Conservation (phyloP, 2,888 invertebrate genomes). For the Xestia xanthographa region DNA sequence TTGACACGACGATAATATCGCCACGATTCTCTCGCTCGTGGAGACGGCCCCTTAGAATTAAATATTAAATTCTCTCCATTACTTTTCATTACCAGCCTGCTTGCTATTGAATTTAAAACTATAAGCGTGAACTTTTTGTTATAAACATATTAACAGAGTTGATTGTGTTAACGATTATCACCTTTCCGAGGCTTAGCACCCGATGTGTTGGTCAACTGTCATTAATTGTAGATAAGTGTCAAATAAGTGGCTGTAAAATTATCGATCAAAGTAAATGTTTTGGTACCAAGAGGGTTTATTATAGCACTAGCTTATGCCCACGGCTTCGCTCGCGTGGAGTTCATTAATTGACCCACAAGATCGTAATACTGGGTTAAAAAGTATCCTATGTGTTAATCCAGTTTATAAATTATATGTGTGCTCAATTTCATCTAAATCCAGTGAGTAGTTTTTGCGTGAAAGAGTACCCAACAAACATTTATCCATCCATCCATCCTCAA, state of each 20-base stretch:
- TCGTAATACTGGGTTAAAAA: too few relatives aligned
- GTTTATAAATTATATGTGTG: too few relatives aligned
- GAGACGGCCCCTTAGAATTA: too few relatives aligned
- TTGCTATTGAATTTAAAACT: conserved; percentile 50
- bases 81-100: conserved; percentile 38
- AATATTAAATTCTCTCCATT: conserved; percentile 27
- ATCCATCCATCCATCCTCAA: too few relatives aligned
- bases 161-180: conserved; percentile 48
- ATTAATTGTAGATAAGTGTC: background rate
- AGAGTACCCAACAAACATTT: too few relatives aligned
- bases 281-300: background rate
- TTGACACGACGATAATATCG: too few relatives aligned
- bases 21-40: too few relatives aligned
- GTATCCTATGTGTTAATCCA: too few relatives aligned
- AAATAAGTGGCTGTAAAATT: background rate
- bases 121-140: conserved; percentile 25
- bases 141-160: conserved; percentile 10
- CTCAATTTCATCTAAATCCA: too few relatives aligned
- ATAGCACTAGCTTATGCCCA: background rate
- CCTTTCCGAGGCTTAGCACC: conserved; percentile 22
- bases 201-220: conserved; percentile 16
- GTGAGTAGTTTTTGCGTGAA: too few relatives aligned
- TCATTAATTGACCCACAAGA: too few relatives aligned
- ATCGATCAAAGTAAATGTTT: background rate
- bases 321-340: too few relatives aligned